A percentile compares a stretch with the other conserved stretches of the same genome.
Evolutionary conservation across 1,140 invertebrate species (phyloP).

Genomic region (Laupala kohalensis): DNA sequence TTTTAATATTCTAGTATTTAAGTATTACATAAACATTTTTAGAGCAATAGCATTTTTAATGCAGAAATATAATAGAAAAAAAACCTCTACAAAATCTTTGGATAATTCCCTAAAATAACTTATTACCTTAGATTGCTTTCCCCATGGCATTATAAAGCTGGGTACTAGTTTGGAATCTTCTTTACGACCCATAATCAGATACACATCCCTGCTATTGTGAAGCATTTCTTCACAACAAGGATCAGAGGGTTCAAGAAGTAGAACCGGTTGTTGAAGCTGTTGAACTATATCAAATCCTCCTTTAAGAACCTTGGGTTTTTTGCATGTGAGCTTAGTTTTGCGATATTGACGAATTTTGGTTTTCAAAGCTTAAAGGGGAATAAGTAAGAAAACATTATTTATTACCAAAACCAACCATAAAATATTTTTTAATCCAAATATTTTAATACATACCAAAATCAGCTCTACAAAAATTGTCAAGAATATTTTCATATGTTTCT

Average conservation of each 20-base stretch:
- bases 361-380: conserved; percentile 27
- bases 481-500: conserved; percentile 49
- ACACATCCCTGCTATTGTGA: conserved; percentile 19
- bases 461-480: conserved; percentile 48
- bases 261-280: conserved; percentile 22
- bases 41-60: not conserved
- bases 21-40: not conserved
- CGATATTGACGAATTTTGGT: conserved; percentile 27
- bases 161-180: conserved; percentile 27
- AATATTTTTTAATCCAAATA: not conserved
- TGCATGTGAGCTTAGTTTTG: conserved; percentile 26
- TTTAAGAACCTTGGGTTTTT: conserved; percentile 29
- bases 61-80: not conserved
- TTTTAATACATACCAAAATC: conserved; percentile 40
- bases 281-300: conserved; percentile 24
- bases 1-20: no score
- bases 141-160: conserved; percentile 35
- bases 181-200: conserved; percentile 36
- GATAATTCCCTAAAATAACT: not conserved
- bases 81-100: not conserved
- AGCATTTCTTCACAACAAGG: conserved; percentile 27
- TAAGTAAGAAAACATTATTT: not conserved
- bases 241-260: conserved; percentile 28
- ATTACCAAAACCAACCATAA: not conserved
- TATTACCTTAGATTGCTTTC: conserved; percentile 26